These are phyloP conservation scores for Aplocera efformata DNA, from an alignment of 2,888 invertebrate species.

Conservation along the genomic window DNA sequence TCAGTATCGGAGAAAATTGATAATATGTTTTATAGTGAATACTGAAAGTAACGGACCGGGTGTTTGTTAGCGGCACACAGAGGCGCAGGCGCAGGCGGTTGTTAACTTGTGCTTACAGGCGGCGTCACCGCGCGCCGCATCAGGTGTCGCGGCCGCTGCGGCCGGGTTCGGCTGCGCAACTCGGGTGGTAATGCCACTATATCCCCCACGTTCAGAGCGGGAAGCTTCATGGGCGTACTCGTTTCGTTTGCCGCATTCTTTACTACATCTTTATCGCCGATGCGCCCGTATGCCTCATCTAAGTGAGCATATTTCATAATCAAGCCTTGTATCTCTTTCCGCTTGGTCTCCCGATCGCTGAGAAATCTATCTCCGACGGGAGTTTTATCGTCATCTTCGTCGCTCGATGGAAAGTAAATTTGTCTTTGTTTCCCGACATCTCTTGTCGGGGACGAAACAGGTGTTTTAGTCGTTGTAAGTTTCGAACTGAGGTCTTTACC, in stretches of 20 bases:
- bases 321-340: constrained; percentile 90
- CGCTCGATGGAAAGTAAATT: constrained; percentile 73
- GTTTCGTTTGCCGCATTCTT: constrained; percentile 49
- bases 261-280: constrained; percentile 51
- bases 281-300: constrained; percentile 84
- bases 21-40: constrained; percentile 31
- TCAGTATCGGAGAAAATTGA: constrained; percentile 1
- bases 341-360: constrained; percentile 87
- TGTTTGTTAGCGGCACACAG: constrained; percentile 72
- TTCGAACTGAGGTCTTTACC: constrained; percentile 56
- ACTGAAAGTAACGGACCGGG: constrained; percentile 67
- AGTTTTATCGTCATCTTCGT: constrained; percentile 77
- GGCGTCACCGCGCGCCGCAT: constrained; percentile 78
- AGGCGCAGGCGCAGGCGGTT: constrained; percentile 67
- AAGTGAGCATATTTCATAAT: constrained; percentile 91
- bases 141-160: constrained; percentile 69
- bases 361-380: constrained; percentile 79
- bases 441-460: constrained; percentile 61
- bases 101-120: constrained; percentile 78
- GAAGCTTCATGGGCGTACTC: constrained; percentile 43
- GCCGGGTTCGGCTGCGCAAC: constrained; percentile 65
- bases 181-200: constrained; percentile 68
- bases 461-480: constrained; percentile 49
- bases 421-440: constrained; percentile 66
- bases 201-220: constrained; percentile 64